Evolutionary conservation across 2,888 invertebrate species (phyloP).

Genomic region (Galerucella pusilla): DNA sequence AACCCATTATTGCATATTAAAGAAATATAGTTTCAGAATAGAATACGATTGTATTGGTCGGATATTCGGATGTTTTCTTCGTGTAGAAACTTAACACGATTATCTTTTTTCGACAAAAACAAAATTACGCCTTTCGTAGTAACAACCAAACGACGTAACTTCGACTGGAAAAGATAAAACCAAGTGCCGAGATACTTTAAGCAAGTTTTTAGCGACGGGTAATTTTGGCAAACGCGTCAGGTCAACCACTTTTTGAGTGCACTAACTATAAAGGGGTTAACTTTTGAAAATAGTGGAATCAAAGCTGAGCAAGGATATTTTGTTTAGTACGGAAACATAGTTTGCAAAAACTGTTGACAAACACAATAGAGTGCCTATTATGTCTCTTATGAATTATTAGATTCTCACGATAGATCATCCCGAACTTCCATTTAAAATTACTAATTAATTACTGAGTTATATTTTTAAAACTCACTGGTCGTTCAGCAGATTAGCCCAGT

Average conservation of each 20-base stretch:
- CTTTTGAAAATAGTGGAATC: not conserved
- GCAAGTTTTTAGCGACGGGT: constrained; percentile 38
- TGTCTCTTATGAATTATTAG: no score
- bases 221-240: constrained; percentile 44
- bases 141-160: constrained; percentile 33
- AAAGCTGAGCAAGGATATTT: constrained; percentile 4
- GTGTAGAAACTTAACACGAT: not conserved
- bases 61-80: not conserved
- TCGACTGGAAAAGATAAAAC: constrained; percentile 35
- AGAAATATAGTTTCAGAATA: no score
- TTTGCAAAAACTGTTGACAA: not conserved
- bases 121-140: constrained; percentile 25
- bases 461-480: no score
- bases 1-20: no score
- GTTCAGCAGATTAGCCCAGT: no score
- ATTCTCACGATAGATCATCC: no score
- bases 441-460: no score
- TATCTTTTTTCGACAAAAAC: constrained; percentile 36
- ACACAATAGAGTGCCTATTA: no score
- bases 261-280: constrained; percentile 42
- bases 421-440: no score
- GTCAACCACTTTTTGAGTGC: constrained; percentile 35
- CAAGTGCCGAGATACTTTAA: constrained; percentile 32
- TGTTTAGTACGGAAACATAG: not conserved
- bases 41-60: no score